phyloP scores from a whole-genome alignment of 2,797 vertebrate genomes.

The Cryptoblepharus egeriae region DNA sequence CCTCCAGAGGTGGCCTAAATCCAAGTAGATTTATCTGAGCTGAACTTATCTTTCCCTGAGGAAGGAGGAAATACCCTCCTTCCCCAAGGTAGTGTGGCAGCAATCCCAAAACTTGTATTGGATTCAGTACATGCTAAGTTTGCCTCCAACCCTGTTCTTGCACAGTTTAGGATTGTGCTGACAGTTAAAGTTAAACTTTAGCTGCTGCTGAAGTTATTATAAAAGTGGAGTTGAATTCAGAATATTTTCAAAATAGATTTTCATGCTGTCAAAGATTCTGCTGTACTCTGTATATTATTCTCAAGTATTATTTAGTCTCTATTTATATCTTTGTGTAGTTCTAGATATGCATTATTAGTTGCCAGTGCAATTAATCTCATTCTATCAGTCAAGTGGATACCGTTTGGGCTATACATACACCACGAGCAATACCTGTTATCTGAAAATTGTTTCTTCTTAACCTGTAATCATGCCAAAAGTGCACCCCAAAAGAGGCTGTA shows the following conservation, averaged over 20 bases:
- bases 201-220: not conserved
- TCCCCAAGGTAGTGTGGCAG: too few relatives aligned
- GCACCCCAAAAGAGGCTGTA: conserved; percentile 26
- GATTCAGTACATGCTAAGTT: too few relatives aligned
- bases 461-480: conserved; percentile 51
- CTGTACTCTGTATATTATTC: not conserved
- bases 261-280: not conserved
- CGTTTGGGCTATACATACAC: conserved; percentile 40
- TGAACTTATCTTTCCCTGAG: too few relatives aligned
- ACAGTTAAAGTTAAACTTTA: too few relatives aligned
- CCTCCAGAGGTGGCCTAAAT: too few relatives aligned
- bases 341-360: not conserved
- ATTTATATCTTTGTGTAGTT: not conserved
- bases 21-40: too few relatives aligned
- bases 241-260: not conserved
- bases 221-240: not conserved
- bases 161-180: too few relatives aligned
- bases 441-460: conserved; percentile 34
- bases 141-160: too few relatives aligned
- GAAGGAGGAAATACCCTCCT: too few relatives aligned
- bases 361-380: conserved; percentile 41
- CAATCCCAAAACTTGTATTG: too few relatives aligned
- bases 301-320: not conserved
- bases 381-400: conserved; percentile 15
- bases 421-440: conserved; percentile 4